phyloP scores from a whole-genome alignment of 2,113 vertebrate species.

The Pardalotus punctatus region DNA sequence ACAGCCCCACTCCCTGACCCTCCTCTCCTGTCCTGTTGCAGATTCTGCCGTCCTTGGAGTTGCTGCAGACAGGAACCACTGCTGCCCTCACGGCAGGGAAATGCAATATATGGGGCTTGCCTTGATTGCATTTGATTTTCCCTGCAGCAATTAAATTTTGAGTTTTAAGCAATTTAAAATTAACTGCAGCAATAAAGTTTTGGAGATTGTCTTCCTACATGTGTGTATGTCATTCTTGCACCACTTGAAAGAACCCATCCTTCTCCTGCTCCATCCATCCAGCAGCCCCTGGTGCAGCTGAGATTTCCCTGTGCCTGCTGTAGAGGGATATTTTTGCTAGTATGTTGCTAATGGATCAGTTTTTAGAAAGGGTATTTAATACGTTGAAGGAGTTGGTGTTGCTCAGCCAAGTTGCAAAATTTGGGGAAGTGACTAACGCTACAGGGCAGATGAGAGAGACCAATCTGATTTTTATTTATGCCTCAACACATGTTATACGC shows the following conservation, averaged over 20 bases:
- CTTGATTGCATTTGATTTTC: neutral
- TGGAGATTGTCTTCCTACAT: neutral
- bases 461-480: too few relatives aligned
- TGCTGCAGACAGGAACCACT: rapidly evolving
- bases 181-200: neutral
- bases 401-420: neutral
- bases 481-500: too few relatives aligned
- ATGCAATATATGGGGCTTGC: rapidly evolving
- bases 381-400: neutral
- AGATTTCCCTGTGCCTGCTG: neutral
- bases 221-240: neutral
- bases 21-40: neutral
- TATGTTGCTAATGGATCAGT: neutral
- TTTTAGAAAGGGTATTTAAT: neutral
- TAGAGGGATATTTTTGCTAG: neutral
- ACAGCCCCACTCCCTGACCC: rapidly evolving
- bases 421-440: neutral
- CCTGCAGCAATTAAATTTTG: neutral
- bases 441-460: too few relatives aligned
- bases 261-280: rapidly evolving
- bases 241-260: neutral
- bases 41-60: neutral
- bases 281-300: neutral
- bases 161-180: neutral
- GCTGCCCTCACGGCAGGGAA: neutral